phyloP scores from a whole-genome alignment of 2,797 vertebrate genomes.

The Euphonia xanthogaster region DNA sequence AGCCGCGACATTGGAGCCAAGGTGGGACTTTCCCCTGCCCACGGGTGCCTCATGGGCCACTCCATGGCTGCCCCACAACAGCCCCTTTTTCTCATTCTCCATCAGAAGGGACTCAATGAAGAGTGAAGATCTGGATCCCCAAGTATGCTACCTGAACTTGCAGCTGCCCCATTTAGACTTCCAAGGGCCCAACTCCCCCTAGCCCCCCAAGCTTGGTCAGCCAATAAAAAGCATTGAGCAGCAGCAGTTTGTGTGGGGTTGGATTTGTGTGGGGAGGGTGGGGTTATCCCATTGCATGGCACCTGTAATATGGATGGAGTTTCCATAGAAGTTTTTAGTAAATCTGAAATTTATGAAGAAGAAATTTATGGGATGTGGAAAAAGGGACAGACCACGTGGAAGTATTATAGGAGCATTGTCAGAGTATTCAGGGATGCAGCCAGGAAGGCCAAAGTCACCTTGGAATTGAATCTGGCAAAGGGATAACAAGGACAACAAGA shows the following conservation, averaged over 20 bases:
- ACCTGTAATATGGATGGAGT: background rate
- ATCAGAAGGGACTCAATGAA: background rate
- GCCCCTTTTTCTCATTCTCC: background rate
- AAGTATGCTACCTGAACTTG: background rate
- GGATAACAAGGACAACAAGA: background rate
- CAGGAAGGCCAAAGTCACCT: background rate
- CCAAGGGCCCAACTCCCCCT: background rate
- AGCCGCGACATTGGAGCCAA: background rate
- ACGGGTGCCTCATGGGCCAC: background rate
- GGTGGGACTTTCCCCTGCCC: background rate
- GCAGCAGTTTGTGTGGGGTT: background rate
- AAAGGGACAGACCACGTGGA: accelerated
- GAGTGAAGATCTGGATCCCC: background rate
- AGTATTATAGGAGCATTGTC: background rate
- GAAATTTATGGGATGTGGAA: background rate
- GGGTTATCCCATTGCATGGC: too few species aligned
- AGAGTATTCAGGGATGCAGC: background rate
- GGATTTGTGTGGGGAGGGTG: background rate
- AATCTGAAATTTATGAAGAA: background rate
- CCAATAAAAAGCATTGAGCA: background rate
- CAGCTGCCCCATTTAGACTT: background rate
- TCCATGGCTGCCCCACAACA: background rate
- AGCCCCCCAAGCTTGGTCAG: background rate
- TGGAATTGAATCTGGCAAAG: background rate
- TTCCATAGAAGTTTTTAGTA: background rate